Evolutionary conservation across 2,888 invertebrate species (phyloP).

Genomic region (Cheilosia urbana): DNA sequence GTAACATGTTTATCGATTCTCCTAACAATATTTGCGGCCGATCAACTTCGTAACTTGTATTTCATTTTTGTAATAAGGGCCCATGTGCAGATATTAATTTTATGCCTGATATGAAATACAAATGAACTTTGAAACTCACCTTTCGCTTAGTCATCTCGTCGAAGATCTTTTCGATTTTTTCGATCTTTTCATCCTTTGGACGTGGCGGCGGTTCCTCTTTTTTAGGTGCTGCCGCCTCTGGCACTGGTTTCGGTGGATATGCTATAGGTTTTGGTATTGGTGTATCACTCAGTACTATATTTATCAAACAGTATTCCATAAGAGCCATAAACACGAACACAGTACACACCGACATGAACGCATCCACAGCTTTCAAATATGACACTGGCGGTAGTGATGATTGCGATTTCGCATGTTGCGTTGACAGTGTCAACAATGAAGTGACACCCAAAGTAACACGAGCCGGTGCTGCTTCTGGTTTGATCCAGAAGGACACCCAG

Average conservation of each 20-base stretch:
- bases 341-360: constrained; percentile 96
- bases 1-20: too few relatives aligned
- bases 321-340: constrained; percentile 96
- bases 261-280: constrained; percentile 83
- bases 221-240: constrained; percentile 78
- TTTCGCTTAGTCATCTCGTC: constrained; percentile 83
- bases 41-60: too few relatives aligned
- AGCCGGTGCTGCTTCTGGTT: constrained; percentile 96
- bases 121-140: constrained; percentile 74
- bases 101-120: neutral
- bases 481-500: constrained; percentile 98
- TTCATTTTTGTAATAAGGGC: too few relatives aligned
- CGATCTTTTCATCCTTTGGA: constrained; percentile 81
- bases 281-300: constrained; percentile 85
- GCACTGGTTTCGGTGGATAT: constrained; percentile 82
- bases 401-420: constrained; percentile 96
- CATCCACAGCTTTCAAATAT: constrained; percentile 95
- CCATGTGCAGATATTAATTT: too few relatives aligned
- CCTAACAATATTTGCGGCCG: too few relatives aligned
- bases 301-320: constrained; percentile 96
- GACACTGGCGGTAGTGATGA: constrained; percentile 97
- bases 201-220: constrained; percentile 79
- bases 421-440: constrained; percentile 93
- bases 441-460: constrained; percentile 96
- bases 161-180: constrained; percentile 83